These are phyloP conservation scores for Coranthus polyacanthus DNA, from an alignment of 2,797 vertebrate genomes.

Conservation along the genomic window DNA sequence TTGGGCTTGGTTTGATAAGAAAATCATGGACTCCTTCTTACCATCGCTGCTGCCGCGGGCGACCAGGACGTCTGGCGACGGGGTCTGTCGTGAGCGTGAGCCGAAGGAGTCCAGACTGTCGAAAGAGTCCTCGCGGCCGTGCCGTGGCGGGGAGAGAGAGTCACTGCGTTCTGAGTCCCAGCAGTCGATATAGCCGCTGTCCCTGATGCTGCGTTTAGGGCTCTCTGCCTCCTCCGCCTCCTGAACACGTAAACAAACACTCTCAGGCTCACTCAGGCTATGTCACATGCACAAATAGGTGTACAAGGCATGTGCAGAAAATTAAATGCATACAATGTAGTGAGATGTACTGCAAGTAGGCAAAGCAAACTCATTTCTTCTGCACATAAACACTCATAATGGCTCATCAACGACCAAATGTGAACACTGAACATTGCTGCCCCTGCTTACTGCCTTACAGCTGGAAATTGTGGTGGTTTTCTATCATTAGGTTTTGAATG, in stretches of 20 bases:
- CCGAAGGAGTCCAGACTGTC: slow-evolving; percentile 99
- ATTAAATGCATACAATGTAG: rapidly evolving
- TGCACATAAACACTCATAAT: background rate
- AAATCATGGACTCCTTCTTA: slow-evolving; percentile 59
- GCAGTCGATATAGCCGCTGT: slow-evolving; percentile 98
- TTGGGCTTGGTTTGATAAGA: slow-evolving; percentile 68
- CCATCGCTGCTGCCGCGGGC: slow-evolving; percentile 96
- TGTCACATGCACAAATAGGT: background rate
- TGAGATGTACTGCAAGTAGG: background rate
- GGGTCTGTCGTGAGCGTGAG: slow-evolving; percentile 95
- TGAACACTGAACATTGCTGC: too few relatives aligned
- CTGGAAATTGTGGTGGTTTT: too few relatives aligned
- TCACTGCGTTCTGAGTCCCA: slow-evolving; percentile 98
- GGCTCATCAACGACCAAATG: background rate
- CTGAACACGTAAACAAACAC: slow-evolving; percentile 70
- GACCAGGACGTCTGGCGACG: slow-evolving; percentile 95
- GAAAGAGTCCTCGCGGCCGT: slow-evolving; percentile 96
- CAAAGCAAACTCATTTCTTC: background rate
- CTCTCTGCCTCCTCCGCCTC: slow-evolving; percentile 94
- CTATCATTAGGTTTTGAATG: too few relatives aligned
- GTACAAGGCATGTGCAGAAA: background rate
- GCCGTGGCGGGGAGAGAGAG: slow-evolving; percentile 94
- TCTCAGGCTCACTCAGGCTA: too few relatives aligned
- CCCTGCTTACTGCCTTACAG: too few relatives aligned
- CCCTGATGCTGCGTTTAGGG: slow-evolving; percentile 92